Evolutionary conservation across 2,113 vertebrate genomes (phyloP).

Genomic region (Chrysemys picta): DNA sequence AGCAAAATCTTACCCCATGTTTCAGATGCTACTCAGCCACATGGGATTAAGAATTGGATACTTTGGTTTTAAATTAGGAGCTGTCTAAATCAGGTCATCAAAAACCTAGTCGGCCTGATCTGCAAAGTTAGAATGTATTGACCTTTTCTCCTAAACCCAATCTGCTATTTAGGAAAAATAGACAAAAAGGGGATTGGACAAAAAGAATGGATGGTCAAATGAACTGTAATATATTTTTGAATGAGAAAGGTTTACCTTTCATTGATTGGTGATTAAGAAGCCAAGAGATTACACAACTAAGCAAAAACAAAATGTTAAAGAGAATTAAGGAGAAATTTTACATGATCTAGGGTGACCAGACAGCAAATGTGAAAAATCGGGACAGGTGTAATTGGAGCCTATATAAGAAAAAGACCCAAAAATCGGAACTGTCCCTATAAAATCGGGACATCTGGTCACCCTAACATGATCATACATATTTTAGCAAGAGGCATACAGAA

Average conservation of each 20-base stretch:
- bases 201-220: background rate
- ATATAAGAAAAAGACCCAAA: no score
- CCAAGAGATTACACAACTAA: background rate
- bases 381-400: no score
- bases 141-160: background rate
- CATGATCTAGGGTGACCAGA: no score
- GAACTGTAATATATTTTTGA: background rate
- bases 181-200: background rate
- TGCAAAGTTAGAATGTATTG: background rate
- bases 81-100: background rate
- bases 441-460: no score
- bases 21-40: background rate
- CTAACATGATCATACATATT: background rate
- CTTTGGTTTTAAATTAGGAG: background rate
- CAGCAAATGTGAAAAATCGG: no score
- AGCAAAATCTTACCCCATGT: background rate
- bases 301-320: background rate
- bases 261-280: background rate
- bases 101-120: background rate
- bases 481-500: background rate
- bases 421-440: no score
- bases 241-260: background rate
- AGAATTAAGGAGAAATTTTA: background rate
- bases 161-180: accelerated
- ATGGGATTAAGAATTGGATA: background rate